These are phyloP conservation scores for Watsonalla cultraria DNA, from an alignment of 2,888 invertebrate genomes.

Conservation along the genomic window DNA sequence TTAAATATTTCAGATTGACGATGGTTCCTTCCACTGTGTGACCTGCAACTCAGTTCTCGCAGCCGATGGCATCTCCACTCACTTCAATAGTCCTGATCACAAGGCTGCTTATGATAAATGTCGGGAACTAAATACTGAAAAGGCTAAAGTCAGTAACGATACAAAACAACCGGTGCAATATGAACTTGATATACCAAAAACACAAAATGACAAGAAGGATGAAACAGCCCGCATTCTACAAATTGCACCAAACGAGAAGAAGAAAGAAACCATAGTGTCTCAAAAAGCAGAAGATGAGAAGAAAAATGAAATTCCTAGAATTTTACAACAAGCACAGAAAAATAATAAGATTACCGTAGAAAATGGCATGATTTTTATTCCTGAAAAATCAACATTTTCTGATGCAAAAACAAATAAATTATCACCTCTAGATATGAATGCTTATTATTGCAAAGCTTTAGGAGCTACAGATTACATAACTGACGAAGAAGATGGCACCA, in stretches of 20 bases:
- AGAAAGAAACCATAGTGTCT: too few relatives aligned
- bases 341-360: too few relatives aligned
- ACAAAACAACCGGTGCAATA: neutral
- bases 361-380: neutral
- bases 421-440: slow-evolving; percentile 8
- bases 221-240: too few relatives aligned
- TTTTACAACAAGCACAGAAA: too few relatives aligned
- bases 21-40: slow-evolving; percentile 39
- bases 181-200: neutral
- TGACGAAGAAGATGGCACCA: slow-evolving; percentile 9
- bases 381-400: neutral
- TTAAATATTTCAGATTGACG: slow-evolving; percentile 35
- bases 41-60: slow-evolving; percentile 35
- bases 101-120: slow-evolving; percentile 15
- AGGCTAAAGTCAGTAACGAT: neutral
- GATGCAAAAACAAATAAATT: neutral
- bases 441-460: slow-evolving; percentile 17
- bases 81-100: slow-evolving; percentile 24
- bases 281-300: too few relatives aligned
- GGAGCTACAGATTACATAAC: slow-evolving; percentile 20
- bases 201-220: neutral
- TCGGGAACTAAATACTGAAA: slow-evolving; percentile 1
- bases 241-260: too few relatives aligned
- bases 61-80: slow-evolving; percentile 14
- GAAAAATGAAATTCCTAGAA: too few relatives aligned